These are phyloP conservation scores for Halcyon badia DNA, from an alignment of 2,797 vertebrate genomes.

Conservation along the genomic window DNA sequence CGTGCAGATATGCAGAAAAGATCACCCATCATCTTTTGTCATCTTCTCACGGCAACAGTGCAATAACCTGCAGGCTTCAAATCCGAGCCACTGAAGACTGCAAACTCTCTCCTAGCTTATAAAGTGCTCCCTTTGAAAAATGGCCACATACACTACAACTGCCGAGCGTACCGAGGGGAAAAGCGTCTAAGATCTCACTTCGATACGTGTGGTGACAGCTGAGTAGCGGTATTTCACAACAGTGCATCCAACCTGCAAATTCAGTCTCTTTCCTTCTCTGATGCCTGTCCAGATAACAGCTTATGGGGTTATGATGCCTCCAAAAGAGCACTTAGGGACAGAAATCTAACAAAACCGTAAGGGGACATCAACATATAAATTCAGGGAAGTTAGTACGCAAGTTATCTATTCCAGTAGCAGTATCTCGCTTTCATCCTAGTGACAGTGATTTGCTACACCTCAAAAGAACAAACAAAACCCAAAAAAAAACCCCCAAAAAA, in stretches of 20 bases:
- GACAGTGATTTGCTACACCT: neutral
- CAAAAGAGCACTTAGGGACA: neutral
- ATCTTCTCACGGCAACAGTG: neutral
- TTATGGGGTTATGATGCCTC: neutral
- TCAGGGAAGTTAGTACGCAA: neutral
- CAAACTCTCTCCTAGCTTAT: neutral
- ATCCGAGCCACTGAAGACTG: neutral
- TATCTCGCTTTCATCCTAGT: neutral
- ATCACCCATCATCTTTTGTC: neutral
- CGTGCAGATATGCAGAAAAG: neutral
- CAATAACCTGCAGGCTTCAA: neutral
- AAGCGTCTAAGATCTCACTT: neutral
- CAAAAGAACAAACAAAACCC: neutral
- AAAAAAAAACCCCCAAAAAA: too few relatives aligned
- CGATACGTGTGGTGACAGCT: neutral
- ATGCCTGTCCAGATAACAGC: neutral
- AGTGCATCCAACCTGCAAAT: neutral
- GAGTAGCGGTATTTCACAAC: neutral
- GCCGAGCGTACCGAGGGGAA: fast-evolving
- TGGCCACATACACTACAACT: neutral
- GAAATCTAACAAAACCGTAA: neutral
- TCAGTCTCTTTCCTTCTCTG: neutral
- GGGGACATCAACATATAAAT: neutral
- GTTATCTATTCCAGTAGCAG: neutral
- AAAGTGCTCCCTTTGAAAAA: neutral